A percentile compares a stretch with the other conserved stretches of the same genome.
These are phyloP conservation scores for Sander vitreus DNA, from an alignment of 2,113 vertebrate genomes.

Conservation along the genomic window DNA sequence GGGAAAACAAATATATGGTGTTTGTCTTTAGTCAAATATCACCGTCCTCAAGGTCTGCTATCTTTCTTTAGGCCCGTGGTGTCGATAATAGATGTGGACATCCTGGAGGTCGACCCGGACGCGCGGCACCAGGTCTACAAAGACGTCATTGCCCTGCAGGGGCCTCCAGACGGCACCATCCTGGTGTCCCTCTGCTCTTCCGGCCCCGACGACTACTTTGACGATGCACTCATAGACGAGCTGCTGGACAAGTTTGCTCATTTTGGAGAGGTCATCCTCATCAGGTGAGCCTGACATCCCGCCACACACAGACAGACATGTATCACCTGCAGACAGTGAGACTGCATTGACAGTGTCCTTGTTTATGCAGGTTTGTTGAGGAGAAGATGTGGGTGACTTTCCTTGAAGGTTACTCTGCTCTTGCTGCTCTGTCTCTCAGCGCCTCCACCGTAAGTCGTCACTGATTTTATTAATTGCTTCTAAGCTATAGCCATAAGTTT, in stretches of 20 bases:
- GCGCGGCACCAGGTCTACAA: slow-evolving; percentile 95
- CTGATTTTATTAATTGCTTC: neutral
- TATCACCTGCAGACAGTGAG: neutral
- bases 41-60: neutral
- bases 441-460: slow-evolving; percentile 89
- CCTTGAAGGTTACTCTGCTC: slow-evolving; percentile 95
- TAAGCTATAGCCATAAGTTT: neutral
- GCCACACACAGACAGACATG: neutral
- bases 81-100: slow-evolving; percentile 94
- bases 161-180: slow-evolving; percentile 95
- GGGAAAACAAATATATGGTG: neutral
- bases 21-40: neutral
- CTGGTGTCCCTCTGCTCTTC: slow-evolving; percentile 93
- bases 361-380: slow-evolving; percentile 91
- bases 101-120: slow-evolving; percentile 96
- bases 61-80: slow-evolving; percentile 90
- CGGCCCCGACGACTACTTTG: slow-evolving; percentile 91
- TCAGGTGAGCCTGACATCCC: slow-evolving; percentile 86
- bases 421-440: slow-evolving; percentile 90
- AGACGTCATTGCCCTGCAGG: slow-evolving; percentile 93
- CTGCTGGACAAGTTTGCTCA: slow-evolving; percentile 93
- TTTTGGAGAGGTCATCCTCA: slow-evolving; percentile 97
- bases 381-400: slow-evolving; percentile 99
- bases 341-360: slow-evolving; percentile 10
- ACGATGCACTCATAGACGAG: slow-evolving; percentile 94